Percentiles rank a stretch among this genome's conserved stretches.
Conservation (phyloP, 2,113 vertebrate genomes). For the Smithornis capensis region DNA sequence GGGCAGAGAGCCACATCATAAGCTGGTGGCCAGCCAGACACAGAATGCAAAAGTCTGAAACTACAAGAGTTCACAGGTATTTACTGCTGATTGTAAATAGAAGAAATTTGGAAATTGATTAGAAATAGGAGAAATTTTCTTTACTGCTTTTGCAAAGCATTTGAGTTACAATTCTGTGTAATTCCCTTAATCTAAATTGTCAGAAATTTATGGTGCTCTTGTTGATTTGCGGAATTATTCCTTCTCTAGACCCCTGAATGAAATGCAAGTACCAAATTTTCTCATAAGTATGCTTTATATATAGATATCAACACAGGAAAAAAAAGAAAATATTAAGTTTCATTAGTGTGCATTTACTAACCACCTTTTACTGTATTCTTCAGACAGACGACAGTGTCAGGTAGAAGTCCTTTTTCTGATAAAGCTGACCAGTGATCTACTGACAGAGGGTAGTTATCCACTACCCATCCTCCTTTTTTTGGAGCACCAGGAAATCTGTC, state of each 20-base stretch:
- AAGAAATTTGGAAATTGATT: not conserved
- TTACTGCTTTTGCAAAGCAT: not conserved
- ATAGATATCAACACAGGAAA: not conserved
- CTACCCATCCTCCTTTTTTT: slow-evolving; percentile 84
- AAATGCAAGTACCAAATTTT: not conserved
- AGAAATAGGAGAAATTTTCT: not conserved
- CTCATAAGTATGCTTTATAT: not conserved
- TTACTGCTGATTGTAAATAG: not conserved
- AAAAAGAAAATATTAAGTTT: not conserved
- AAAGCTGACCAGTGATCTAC: slow-evolving; percentile 76
- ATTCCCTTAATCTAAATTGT: not conserved
- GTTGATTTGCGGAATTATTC: not conserved
- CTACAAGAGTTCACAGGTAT: not conserved
- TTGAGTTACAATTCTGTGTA: not conserved
- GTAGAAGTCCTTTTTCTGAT: slow-evolving; percentile 72
- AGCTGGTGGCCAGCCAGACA: not conserved
- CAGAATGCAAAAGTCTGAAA: not conserved
- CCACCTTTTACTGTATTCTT: slow-evolving; percentile 74
- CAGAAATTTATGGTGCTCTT: not conserved
- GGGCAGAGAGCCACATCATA: accelerated
- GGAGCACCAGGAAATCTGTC: slow-evolving; percentile 69
- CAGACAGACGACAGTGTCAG: slow-evolving; percentile 84
- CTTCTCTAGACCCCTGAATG: not conserved
- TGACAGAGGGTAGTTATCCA: slow-evolving; percentile 86
- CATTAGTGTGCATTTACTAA: slow-evolving; percentile 64